Evolutionary conservation across 2,113 vertebrate genomes (phyloP).

Genomic region (Stigmatopora argus): DNA sequence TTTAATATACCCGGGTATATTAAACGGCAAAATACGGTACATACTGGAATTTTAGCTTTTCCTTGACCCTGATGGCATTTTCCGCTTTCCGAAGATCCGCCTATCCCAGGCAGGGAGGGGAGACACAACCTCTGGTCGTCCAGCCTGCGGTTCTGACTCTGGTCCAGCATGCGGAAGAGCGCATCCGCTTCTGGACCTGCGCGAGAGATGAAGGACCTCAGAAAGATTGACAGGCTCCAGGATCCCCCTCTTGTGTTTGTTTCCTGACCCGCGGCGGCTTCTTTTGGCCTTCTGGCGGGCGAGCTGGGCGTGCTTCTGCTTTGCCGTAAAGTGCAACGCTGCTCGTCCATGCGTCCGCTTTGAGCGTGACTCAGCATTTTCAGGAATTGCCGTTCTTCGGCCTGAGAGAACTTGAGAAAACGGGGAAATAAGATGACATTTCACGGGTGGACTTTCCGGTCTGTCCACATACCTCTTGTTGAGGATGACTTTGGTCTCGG

Average conservation of each 20-base stretch:
- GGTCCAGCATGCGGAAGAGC: conserved; percentile 58
- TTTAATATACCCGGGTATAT: no score
- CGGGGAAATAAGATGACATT: background rate
- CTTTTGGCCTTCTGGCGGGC: conserved; percentile 41
- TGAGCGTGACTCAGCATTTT: conserved; percentile 75
- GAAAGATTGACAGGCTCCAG: conserved; percentile 12
- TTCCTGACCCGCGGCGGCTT: conserved; percentile 42
- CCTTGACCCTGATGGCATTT: conserved; percentile 19
- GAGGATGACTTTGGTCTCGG: conserved; percentile 18
- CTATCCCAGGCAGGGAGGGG: conserved; percentile 33
- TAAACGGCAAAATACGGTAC: conserved; percentile 1
- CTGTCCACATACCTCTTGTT: conserved; percentile 27
- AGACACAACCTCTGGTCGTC: conserved; percentile 45
- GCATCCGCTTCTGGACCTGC: conserved; percentile 69
- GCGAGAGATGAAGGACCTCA: background rate
- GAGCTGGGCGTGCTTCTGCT: conserved; percentile 42
- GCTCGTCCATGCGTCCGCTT: conserved; percentile 77
- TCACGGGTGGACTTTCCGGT: background rate
- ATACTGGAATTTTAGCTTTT: conserved; percentile 25
- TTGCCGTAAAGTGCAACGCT: conserved; percentile 71
- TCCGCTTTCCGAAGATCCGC: conserved; percentile 28
- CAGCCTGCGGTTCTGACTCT: conserved; percentile 30
- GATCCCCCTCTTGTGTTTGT: background rate
- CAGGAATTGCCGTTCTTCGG: conserved; percentile 74
- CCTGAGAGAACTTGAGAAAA: conserved; percentile 19